These are phyloP conservation scores for Trichopria drosophilae DNA, from an alignment of 2,888 invertebrate genomes.

Conservation along the genomic window DNA sequence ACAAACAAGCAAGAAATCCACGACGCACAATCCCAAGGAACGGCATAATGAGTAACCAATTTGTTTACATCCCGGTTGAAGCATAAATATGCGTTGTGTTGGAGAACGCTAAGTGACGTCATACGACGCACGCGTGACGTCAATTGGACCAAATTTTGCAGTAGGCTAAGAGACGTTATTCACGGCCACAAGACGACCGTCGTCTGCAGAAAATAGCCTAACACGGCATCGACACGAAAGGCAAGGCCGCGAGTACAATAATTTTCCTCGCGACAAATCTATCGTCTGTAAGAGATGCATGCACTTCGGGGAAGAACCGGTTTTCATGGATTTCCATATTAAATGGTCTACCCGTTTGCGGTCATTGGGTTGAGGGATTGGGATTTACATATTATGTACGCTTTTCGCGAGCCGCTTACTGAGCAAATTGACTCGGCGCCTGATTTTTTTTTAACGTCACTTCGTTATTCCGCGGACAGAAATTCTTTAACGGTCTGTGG, in stretches of 20 bases:
- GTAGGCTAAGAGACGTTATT: too few relatives aligned
- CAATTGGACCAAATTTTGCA: too few relatives aligned
- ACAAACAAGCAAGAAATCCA: too few relatives aligned
- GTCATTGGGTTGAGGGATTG: constrained; percentile 43
- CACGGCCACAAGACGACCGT: constrained; percentile 20
- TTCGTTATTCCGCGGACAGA: too few relatives aligned
- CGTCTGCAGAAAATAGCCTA: constrained; percentile 33
- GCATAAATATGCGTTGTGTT: too few relatives aligned
- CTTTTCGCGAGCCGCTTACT: background rate
- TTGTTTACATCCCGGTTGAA: too few relatives aligned
- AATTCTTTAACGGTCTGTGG: too few relatives aligned
- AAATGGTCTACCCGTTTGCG: constrained; percentile 46
- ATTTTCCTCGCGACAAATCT: constrained; percentile 45
- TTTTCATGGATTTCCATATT: constrained; percentile 46
- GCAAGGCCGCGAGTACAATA: constrained; percentile 27
- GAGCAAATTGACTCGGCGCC: too few relatives aligned
- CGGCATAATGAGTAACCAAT: too few relatives aligned
- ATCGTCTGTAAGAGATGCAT: constrained; percentile 8
- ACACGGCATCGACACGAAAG: constrained; percentile 29
- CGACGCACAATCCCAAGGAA: too few relatives aligned
- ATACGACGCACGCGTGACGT: too few relatives aligned
- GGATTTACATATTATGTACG: constrained; percentile 25
- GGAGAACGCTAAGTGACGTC: too few relatives aligned
- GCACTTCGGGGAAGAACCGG: constrained; percentile 36
- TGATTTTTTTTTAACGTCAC: constrained; percentile 25